Percentiles rank a stretch among this genome's conserved stretches.
Conservation (phyloP, 2,888 invertebrate genomes). For the Athalia circularis region DNA sequence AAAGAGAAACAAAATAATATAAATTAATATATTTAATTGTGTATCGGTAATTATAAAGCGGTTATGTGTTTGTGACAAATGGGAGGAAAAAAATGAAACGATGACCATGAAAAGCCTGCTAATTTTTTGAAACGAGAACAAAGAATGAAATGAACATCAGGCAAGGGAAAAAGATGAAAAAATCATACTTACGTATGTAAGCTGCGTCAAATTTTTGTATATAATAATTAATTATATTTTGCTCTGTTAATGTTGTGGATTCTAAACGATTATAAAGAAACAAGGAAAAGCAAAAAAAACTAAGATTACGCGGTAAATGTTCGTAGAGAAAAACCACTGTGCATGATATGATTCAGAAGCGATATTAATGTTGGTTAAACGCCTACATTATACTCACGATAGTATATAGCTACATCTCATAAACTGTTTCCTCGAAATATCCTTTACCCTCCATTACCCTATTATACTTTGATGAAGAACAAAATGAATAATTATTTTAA, state of each 20-base stretch:
- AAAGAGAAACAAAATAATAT: slow-evolving; percentile 44
- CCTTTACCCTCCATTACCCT: not conserved
- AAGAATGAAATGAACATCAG: slow-evolving; percentile 35
- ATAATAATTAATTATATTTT: slow-evolving; percentile 46
- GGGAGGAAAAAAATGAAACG: slow-evolving; percentile 10
- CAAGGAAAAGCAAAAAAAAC: not conserved
- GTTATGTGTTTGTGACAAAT: slow-evolving; percentile 42
- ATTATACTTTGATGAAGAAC: slow-evolving; percentile 18
- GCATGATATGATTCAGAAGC: slow-evolving; percentile 39
- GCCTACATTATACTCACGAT: slow-evolving; percentile 28
- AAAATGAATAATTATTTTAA: slow-evolving; percentile 6
- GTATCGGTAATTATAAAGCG: slow-evolving; percentile 43
- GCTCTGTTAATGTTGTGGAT: slow-evolving; percentile 48
- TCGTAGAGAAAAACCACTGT: slow-evolving; percentile 41
- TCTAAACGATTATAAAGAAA: slow-evolving; percentile 23
- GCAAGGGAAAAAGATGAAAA: slow-evolving; percentile 13
- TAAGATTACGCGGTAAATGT: slow-evolving; percentile 35
- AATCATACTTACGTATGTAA: not conserved
- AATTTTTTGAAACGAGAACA: slow-evolving; percentile 25
- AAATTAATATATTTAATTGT: slow-evolving; percentile 40
- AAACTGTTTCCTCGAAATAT: slow-evolving; percentile 12
- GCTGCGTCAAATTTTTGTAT: slow-evolving; percentile 45
- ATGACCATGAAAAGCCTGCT: slow-evolving; percentile 20
- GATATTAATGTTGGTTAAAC: slow-evolving; percentile 38
- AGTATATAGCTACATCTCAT: slow-evolving; percentile 35